These are phyloP conservation scores for Chaetops frenatus DNA, from an alignment of 2,113 vertebrate species.

Conservation along the genomic window DNA sequence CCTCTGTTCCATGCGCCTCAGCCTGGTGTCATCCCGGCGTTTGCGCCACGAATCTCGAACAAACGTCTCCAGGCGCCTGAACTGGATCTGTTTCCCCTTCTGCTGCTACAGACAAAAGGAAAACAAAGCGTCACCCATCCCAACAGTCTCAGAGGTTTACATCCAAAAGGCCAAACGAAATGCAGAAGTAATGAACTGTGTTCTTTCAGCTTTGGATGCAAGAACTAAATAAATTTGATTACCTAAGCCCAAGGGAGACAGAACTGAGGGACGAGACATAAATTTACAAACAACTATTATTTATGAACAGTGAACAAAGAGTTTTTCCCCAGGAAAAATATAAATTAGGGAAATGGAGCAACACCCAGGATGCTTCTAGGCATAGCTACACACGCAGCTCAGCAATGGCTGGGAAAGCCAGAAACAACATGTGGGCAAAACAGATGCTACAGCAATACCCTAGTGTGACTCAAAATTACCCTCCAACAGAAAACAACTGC, in stretches of 20 bases:
- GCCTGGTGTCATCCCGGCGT: slow-evolving; percentile 72
- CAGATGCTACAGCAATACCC: neutral
- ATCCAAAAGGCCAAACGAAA: neutral
- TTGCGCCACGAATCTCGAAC: slow-evolving; percentile 77
- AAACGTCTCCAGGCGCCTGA: slow-evolving; percentile 86
- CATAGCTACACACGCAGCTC: neutral
- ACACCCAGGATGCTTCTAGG: neutral
- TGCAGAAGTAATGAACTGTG: neutral
- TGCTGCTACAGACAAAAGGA: slow-evolving; percentile 57
- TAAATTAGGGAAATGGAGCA: neutral
- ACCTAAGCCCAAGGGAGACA: neutral
- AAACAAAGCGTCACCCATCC: neutral
- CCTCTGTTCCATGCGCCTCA: slow-evolving; percentile 71
- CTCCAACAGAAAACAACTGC: neutral
- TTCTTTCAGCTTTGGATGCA: neutral
- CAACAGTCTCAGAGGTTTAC: neutral
- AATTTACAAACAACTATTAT: neutral
- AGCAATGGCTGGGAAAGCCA: neutral
- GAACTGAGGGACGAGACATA: neutral
- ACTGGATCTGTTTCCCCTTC: slow-evolving; percentile 78
- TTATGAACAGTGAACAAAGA: neutral
- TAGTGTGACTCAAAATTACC: neutral
- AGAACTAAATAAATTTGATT: neutral
- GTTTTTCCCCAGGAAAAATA: neutral
- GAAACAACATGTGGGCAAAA: neutral